phyloP scores from a whole-genome alignment of 2,888 invertebrate species.

The Cremastinae sp. region DNA sequence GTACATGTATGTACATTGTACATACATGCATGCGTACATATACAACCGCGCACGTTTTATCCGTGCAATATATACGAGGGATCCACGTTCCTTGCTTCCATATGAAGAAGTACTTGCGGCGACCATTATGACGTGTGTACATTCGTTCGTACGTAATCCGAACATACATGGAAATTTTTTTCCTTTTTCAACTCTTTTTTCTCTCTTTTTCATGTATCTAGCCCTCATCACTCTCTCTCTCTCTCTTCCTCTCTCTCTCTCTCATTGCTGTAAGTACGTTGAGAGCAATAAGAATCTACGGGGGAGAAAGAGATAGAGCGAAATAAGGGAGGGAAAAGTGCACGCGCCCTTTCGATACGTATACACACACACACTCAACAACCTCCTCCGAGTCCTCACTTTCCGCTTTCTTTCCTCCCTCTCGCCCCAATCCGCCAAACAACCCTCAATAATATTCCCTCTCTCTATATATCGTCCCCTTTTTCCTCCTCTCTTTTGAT shows the following conservation, averaged over 20 bases:
- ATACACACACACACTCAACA: slow-evolving; percentile 2
- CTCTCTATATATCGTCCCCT: too few relatives aligned
- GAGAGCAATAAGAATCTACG: slow-evolving; percentile 22
- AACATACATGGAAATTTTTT: slow-evolving; percentile 52
- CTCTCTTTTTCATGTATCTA: too few relatives aligned
- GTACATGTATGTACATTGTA: background rate
- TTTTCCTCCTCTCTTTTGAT: slow-evolving; percentile 21
- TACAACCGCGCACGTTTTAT: background rate
- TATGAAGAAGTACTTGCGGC: slow-evolving; percentile 35
- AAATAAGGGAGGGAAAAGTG: slow-evolving; percentile 10
- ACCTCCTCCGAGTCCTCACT: slow-evolving; percentile 33
- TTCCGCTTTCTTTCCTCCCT: slow-evolving; percentile 29
- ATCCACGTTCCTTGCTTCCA: background rate
- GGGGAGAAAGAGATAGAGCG: slow-evolving; percentile 46
- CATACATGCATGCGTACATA: background rate
- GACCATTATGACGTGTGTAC: slow-evolving; percentile 58
- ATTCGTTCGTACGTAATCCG: slow-evolving; percentile 56
- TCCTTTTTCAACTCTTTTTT: slow-evolving; percentile 20
- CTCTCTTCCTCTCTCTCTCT: slow-evolving; percentile 13
- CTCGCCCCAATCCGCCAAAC: slow-evolving; percentile 17
- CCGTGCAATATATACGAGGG: background rate
- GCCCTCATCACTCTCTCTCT: background rate
- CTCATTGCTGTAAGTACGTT: slow-evolving; percentile 32
- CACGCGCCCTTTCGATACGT: slow-evolving; percentile 44
- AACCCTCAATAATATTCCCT: slow-evolving; percentile 22